Base-by-base conservation (phyloP, 2,797 vertebrate genomes). In the Luscinia luscinia region DNA sequence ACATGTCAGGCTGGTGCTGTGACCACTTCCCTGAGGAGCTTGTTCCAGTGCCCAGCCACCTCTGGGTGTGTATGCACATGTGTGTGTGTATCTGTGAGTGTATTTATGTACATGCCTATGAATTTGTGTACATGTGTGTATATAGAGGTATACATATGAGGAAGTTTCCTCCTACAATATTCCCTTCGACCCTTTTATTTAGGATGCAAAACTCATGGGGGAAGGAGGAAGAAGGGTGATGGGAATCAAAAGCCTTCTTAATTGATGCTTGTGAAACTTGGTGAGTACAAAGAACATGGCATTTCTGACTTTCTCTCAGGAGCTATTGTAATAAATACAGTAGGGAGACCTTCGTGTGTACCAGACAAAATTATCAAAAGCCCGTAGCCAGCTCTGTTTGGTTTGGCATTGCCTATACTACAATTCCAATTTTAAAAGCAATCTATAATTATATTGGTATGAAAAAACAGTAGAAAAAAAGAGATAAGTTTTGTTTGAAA, bases 361-460 rank as follows among this genome's bases (percentile, higher is more conserved):
- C 75, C 61, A 86, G 69, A 84, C 69, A 92, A 95, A 96, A 66
- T 36, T 0, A 73, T 79, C 63, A 76, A 79, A 93, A 68, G 19
- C 12, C 38, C 48, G 38, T 45, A 95, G 61, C 59, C 63, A 87
- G 45, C 52, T 84, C 74, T 90, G 48, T 82, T 96, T 93, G 55
- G 40, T 82, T 95, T 96, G 94, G 90, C 93, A 78, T 21, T 84
- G 63, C 45, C 62, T 87, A 68, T 28, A 30, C 27, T 90, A 67
- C 80, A 95, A 82, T 48, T 79, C 43, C 19, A 63, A 41, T 90
- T 93, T 84, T 84, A 84, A 95, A 86, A 94, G 81, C 58, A 93
- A 86, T 28, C 51, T 79, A 32, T 69, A 70, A 93, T 94, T 92
- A 76, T 80, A 74, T 11, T 49, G 30, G 64, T 72, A 83, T 67